These are phyloP conservation scores for Morelia viridis DNA, from an alignment of 2,797 vertebrate species.

Conservation along the genomic window DNA sequence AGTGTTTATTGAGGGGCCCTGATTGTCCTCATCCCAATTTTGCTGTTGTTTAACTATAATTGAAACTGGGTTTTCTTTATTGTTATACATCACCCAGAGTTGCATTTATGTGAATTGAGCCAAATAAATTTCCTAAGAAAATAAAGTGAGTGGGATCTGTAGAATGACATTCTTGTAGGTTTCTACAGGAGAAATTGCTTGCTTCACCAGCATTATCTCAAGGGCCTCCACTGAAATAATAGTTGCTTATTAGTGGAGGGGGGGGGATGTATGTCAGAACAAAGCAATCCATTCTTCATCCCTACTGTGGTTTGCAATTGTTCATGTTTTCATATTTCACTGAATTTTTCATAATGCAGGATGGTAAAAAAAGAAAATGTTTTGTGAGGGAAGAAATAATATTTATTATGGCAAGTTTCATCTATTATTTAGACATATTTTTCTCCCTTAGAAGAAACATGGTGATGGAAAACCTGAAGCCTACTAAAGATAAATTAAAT, in stretches of 20 bases:
- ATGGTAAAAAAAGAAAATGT: not conserved
- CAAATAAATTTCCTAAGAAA: not conserved
- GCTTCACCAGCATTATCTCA: not conserved
- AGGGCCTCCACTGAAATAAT: not conserved
- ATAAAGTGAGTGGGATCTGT: not conserved
- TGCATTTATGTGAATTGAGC: too few relatives aligned
- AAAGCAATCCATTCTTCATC: not conserved
- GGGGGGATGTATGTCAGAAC: not conserved
- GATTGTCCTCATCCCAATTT: too few relatives aligned
- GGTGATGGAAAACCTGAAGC: not conserved
- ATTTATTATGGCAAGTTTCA: not conserved
- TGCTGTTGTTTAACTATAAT: too few relatives aligned
- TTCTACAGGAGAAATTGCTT: not conserved
- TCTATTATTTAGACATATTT: not conserved
- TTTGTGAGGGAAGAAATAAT: not conserved
- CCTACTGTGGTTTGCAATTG: not conserved
- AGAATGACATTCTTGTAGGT: not conserved
- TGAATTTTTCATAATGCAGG: not conserved
- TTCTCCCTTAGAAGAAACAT: not conserved
- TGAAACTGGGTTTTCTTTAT: too few relatives aligned
- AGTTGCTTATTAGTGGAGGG: not conserved
- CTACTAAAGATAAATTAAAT: not conserved
- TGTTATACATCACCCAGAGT: too few relatives aligned
- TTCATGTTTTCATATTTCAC: not conserved
- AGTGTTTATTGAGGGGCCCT: not conserved